Conservation (phyloP, 1,140 invertebrate species). For the Neoseiulus cucumeris region DNA sequence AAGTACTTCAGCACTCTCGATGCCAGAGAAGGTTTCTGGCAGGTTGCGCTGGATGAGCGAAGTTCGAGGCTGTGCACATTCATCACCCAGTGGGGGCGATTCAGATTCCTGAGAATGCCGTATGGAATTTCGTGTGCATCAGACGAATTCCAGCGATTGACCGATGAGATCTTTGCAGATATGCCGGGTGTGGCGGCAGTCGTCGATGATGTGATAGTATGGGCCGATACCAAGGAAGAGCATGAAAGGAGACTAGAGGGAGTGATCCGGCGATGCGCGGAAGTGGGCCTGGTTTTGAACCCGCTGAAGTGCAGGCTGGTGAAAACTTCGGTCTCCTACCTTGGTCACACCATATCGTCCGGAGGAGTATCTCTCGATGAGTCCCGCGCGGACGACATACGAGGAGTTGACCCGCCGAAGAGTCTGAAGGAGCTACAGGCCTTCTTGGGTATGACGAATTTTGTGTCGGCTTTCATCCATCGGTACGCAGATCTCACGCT, state of each 20-base stretch:
- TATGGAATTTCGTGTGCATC: slow-evolving; percentile 1
- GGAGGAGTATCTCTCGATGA: not conserved
- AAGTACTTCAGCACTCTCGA: slow-evolving; percentile 18
- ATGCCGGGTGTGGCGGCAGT: slow-evolving; percentile 19
- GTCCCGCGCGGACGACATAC: not conserved
- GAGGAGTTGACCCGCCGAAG: not conserved
- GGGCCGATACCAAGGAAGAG: slow-evolving; percentile 16
- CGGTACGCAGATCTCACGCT: slow-evolving; percentile 15
- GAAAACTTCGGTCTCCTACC: slow-evolving; percentile 20
- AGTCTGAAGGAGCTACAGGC: not conserved
- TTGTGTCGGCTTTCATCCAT: not conserved
- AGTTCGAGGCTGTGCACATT: slow-evolving; percentile 19
- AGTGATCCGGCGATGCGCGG: slow-evolving; percentile 18
- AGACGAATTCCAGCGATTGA: slow-evolving; percentile 17
- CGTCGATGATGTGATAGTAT: slow-evolving; percentile 19
- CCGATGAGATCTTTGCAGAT: slow-evolving; percentile 17
- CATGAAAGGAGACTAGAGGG: slow-evolving; percentile 15
- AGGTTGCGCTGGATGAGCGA: slow-evolving; percentile 19
- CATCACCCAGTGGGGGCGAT: slow-evolving; percentile 21
- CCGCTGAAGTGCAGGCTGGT: slow-evolving; percentile 21
- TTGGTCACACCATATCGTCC: slow-evolving; percentile 17
- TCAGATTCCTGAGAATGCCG: not conserved
- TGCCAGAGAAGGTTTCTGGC: slow-evolving; percentile 24
- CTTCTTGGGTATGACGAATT: slow-evolving; percentile 14
- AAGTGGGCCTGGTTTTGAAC: slow-evolving; percentile 21